phyloP scores from a whole-genome alignment of 2,888 invertebrate genomes.

The Horisme vitalbata region DNA sequence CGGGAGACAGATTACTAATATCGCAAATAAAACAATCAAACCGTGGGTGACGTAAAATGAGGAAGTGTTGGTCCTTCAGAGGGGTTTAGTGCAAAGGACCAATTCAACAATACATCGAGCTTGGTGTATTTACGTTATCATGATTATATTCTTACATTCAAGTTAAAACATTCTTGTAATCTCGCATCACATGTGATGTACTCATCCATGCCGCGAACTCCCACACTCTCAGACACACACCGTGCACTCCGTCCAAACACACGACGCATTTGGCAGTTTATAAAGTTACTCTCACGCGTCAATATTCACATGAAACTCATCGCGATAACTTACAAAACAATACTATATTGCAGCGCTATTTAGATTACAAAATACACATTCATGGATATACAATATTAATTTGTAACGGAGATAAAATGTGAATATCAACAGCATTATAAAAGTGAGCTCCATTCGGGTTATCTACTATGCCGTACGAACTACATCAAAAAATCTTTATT shows the following conservation, averaged over 20 bases:
- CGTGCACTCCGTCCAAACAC: constrained; percentile 34
- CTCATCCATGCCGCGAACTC: constrained; percentile 28
- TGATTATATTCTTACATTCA: constrained; percentile 73
- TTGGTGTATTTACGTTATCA: constrained; percentile 76
- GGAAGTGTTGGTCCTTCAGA: constrained; percentile 58
- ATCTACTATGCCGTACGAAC: constrained; percentile 70
- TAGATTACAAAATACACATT: constrained; percentile 43
- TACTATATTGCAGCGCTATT: constrained; percentile 34
- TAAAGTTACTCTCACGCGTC: constrained; percentile 60
- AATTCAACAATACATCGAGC: constrained; percentile 62
- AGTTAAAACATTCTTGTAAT: constrained; percentile 58
- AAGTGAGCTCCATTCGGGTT: constrained; percentile 63
- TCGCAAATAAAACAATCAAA: constrained; percentile 46
- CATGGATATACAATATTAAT: constrained; percentile 42
- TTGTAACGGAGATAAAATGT: constrained; percentile 56
- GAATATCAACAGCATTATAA: constrained; percentile 63
- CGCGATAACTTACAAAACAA: constrained; percentile 48
- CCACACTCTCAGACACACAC: constrained; percentile 30
- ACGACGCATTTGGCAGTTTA: constrained; percentile 78
- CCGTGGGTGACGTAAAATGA: constrained; percentile 48
- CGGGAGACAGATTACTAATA: constrained; percentile 47
- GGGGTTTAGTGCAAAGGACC: constrained; percentile 65
- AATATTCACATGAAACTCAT: constrained; percentile 71
- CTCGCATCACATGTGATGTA: constrained; percentile 36
- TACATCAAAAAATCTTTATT: constrained; percentile 75